Base-by-base conservation (phyloP, 2,888 invertebrate species). In the Cephalotes varians region DNA sequence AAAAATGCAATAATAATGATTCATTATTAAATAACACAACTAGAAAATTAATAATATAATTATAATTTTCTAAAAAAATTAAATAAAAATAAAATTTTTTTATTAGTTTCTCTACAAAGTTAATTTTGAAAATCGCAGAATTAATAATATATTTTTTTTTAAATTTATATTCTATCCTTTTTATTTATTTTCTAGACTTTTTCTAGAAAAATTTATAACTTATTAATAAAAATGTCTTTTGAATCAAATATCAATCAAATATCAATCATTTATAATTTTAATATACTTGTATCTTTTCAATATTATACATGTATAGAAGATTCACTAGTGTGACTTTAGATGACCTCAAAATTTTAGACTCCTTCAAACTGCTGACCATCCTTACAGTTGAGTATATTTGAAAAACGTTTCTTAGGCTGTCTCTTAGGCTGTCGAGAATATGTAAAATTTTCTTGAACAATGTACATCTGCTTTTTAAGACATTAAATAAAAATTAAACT, bases 381-480 rank as follows among this genome's bases (percentile, higher is more conserved):
- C 1, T 10, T 10, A 12, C 47, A 25, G 5, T 0, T 0, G 2
- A 58, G 84, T 15, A 69, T n/a, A 60, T 0, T 2, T 40, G 47
- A 12, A 5, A 74, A 51, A 34, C 28, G 40, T 40, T 49, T 10
- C n/a, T 21, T 69, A 86, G 86, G 86, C n/a, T 64, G 3, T n/a
- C n/a, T n/a, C n/a, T n/a, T n/a, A n/a, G n/a, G n/a, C n/a, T 73
- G 15, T 40, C 37, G 28, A n/a, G 3, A 40, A 25, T 44, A 15
- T 54, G 0, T 0, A 10, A 25, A 21, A 7, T 34, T 47, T 34
- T 12, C 44, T 31, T 21, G 15, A 40, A 56, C 1, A 3, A 25
- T 5, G 1, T 9, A 28, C 4, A n/a, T n/a, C 10, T 9, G 3
- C 12, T 60, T 60, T 62, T 37, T 4, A 21, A 21, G 6, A 37